A percentile compares a stretch with the other conserved stretches of the same genome.
Evolutionary conservation across 2,113 vertebrate genomes (phyloP).

Genomic region (Machaerirhynchus nigripectus): DNA sequence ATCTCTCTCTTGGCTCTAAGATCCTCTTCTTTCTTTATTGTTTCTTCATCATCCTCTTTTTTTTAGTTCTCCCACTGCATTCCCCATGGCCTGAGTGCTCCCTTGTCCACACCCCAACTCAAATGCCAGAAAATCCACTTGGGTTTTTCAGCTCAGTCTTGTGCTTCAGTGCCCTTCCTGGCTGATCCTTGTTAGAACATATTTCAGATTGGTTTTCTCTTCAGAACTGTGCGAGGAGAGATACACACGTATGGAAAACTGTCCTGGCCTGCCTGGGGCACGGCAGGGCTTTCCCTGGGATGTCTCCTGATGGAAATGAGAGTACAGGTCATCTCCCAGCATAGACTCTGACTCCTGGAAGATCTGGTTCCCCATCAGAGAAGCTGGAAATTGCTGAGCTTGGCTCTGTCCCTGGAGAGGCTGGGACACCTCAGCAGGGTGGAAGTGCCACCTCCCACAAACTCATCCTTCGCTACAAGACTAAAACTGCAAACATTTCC

Average conservation of each 20-base stretch:
- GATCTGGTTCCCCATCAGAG: fast-evolving
- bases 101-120: neutral
- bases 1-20: neutral
- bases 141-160: neutral
- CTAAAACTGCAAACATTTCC: conserved; percentile 40
- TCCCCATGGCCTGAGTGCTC: neutral
- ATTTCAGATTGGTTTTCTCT: neutral
- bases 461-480: neutral
- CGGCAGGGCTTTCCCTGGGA: neutral
- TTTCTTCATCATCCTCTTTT: neutral
- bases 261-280: neutral
- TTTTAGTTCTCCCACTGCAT: neutral
- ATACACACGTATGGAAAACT: fast-evolving
- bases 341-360: neutral
- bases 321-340: neutral
- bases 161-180: neutral
- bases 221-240: neutral
- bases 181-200: neutral
- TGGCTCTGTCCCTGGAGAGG: neutral
- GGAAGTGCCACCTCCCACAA: neutral
- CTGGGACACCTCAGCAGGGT: neutral
- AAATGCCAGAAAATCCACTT: neutral
- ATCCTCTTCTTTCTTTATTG: neutral
- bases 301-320: neutral
- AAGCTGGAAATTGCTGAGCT: neutral